A percentile compares a stretch with the other conserved stretches of the same genome.
Conservation (phyloP, 1,140 invertebrate species). For the Globodera ellingtonae region DNA sequence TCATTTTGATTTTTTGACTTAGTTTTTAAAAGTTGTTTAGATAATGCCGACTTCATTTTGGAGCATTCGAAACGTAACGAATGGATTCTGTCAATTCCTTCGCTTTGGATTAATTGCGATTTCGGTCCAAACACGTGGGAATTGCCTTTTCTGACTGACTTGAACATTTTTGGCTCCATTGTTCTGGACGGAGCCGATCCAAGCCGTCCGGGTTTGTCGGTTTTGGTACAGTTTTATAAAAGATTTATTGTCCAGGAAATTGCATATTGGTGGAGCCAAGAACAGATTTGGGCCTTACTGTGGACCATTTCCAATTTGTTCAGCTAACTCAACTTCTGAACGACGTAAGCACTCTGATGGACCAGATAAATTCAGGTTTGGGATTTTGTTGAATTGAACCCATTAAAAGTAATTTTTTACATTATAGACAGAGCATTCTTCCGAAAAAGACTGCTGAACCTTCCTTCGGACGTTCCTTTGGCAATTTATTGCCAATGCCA, state of each 20-base stretch:
- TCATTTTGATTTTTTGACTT: not conserved
- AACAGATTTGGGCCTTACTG: conserved; percentile 18
- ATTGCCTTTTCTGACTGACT: conserved; percentile 28
- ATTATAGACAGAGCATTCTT: conserved; percentile 28
- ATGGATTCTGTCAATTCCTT: conserved; percentile 33
- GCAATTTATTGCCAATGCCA: conserved; percentile 29
- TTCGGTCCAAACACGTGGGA: conserved; percentile 32
- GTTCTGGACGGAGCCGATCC: conserved; percentile 9
- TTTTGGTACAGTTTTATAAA: not conserved
- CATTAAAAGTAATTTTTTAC: not conserved
- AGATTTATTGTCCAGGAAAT: conserved; percentile 10
- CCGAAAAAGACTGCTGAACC: conserved; percentile 15
- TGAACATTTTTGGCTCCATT: conserved; percentile 26
- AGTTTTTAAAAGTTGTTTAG: not conserved
- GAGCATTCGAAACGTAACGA: conserved; percentile 18
- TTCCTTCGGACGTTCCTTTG: conserved; percentile 4
- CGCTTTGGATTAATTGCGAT: conserved; percentile 38
- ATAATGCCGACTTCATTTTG: conserved; percentile 9
- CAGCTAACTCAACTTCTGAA: conserved; percentile 27
- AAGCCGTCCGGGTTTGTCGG: not conserved
- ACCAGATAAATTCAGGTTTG: conserved; percentile 30
- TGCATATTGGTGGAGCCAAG: conserved; percentile 29
- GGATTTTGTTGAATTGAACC: not conserved
- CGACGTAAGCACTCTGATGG: conserved; percentile 24
- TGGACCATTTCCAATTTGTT: conserved; percentile 42